Evolutionary conservation across 2,888 invertebrate species (phyloP).

Genomic region (Machimus atricapillus): DNA sequence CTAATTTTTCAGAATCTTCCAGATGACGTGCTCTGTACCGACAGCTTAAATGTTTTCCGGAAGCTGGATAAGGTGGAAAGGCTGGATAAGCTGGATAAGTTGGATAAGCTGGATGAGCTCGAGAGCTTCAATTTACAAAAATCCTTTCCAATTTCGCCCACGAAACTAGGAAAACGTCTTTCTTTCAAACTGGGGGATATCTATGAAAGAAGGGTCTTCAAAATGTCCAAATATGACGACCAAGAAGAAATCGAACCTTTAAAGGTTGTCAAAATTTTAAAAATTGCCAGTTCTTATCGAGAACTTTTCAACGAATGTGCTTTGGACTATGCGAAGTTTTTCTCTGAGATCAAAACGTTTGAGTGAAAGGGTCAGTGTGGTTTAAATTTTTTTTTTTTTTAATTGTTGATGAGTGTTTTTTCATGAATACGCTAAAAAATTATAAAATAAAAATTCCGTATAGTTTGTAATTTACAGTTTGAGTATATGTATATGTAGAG

Average conservation of each 20-base stretch:
- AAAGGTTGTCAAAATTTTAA: conserved; percentile 64
- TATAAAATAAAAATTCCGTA: no score
- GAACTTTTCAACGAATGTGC: conserved; percentile 67
- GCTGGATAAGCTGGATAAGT: conserved; percentile 63
- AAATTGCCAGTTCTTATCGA: conserved; percentile 68
- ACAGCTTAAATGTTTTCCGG: conserved; percentile 70
- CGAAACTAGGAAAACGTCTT: neutral
- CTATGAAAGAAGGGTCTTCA: conserved; percentile 66
- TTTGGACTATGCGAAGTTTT: conserved; percentile 55
- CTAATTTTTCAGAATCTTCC: conserved; percentile 58
- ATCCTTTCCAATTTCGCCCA: no score
- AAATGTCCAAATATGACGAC: conserved; percentile 65
- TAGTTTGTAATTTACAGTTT: no score
- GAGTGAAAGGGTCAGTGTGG: no score
- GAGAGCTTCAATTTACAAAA: no score
- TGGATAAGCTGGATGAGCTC: no score
- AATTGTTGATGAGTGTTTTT: no score
- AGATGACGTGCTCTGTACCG: conserved; percentile 69
- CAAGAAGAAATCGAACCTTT: conserved; percentile 74
- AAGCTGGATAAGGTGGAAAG: conserved; percentile 61
- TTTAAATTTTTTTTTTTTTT: no score
- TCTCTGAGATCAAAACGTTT: conserved; percentile 44
- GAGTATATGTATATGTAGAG: no score
- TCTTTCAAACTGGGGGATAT: conserved; percentile 66
- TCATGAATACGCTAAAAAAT: no score